Base-by-base conservation (phyloP, 2,797 vertebrate species). In the Syndactyla subalaris region DNA sequence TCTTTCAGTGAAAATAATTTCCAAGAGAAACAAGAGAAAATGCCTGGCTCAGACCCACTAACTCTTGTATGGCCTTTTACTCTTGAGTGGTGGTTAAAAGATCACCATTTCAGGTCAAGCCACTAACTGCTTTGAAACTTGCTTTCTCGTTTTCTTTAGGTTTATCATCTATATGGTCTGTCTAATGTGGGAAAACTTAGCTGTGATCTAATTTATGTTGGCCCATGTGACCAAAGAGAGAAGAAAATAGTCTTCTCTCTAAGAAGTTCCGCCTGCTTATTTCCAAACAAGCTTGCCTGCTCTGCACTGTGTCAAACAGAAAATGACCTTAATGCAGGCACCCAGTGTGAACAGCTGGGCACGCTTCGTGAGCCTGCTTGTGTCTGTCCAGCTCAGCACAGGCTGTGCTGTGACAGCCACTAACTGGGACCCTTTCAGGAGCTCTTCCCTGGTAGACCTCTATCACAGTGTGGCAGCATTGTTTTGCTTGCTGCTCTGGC, bases 1-100 rank as follows among this genome's bases (percentile, higher is more conserved):
- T 78, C 54, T 90, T 95, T 86, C 77, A 76, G 45, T 89, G 73
- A 72, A 89, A 94, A 89, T 23, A 9, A 46, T 73, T 95, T 95
- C 94, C 93, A 96, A 95, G 76, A 91, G 70, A 91, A 97, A 92
- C 92, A 95, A 88, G 45, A 84, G 78, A 85, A 73, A 91, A 93
- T 66, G 72, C 32, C 84, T 97, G 93, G 66, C 92, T 96, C 54
- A 66, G 81, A 46, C 89, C 52, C 78, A 76, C 90, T 78, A 67
- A 84, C 12, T 92, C 62, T 95, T 74, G 34, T 75, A 83, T 49
- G 70, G 78, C 87, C 76, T 92, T 89, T 93, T 91, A 57, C 87
- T 93, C 77, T 81, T 73, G 58, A 94, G 82, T 83, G 38, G 38
- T 94, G 67, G 92, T 91, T 96, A 68, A 92, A 93, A 93, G 85